phyloP scores from a whole-genome alignment of 2,113 vertebrate genomes.

The Aspiorhynchus laticeps region DNA sequence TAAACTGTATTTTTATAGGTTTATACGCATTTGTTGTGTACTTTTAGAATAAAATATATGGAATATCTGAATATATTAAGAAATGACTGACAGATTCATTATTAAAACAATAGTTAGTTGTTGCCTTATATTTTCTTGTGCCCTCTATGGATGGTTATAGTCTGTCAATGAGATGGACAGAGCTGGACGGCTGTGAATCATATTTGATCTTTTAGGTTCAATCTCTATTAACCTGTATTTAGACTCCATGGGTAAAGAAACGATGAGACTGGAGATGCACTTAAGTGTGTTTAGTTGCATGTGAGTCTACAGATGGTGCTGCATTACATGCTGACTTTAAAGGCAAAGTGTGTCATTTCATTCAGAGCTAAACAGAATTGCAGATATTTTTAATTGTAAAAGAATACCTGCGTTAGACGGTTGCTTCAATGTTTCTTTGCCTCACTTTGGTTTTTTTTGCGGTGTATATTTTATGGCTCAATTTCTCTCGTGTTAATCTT shows the following conservation, averaged over 20 bases:
- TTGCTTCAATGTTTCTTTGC: background rate
- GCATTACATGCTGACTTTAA: background rate
- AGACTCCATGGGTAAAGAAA: background rate
- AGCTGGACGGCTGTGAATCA: background rate
- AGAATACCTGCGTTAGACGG: background rate
- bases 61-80: too few relatives aligned
- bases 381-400: background rate
- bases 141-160: too few relatives aligned
- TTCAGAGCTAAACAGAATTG: background rate
- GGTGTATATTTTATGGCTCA: background rate
- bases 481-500: slow-evolving; percentile 17
- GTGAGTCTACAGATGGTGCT: background rate
- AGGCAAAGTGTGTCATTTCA: background rate
- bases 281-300: background rate
- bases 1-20: too few relatives aligned
- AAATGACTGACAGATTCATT: too few relatives aligned
- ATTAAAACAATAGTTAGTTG: too few relatives aligned
- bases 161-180: background rate
- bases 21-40: too few relatives aligned
- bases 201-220: background rate
- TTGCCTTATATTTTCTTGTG: too few relatives aligned
- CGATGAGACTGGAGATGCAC: background rate
- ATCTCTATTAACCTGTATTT: background rate
- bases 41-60: too few relatives aligned
- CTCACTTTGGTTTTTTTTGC: background rate